These are phyloP conservation scores for Bellardia bayeri DNA, from an alignment of 2,888 invertebrate genomes.

Conservation along the genomic window DNA sequence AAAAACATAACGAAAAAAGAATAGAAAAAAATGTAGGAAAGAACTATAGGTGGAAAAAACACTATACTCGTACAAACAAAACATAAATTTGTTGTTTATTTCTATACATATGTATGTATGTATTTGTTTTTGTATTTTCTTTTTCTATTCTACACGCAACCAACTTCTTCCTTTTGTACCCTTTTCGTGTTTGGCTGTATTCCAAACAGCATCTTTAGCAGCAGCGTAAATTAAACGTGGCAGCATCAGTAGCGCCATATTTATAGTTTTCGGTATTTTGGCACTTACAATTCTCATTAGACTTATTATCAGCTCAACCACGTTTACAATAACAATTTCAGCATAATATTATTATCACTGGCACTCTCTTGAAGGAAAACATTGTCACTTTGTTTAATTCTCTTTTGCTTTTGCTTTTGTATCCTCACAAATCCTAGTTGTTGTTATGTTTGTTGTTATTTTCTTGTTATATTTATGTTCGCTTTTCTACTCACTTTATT, in stretches of 20 bases:
- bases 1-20: not conserved
- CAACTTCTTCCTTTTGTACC: constrained; percentile 16
- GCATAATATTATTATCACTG: constrained; percentile 38
- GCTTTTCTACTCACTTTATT: constrained; percentile 4
- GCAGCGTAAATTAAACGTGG: not conserved
- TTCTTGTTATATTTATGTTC: constrained; percentile 20
- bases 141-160: constrained; percentile 19
- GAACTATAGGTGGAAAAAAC: constrained; percentile 8
- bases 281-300: constrained; percentile 31
- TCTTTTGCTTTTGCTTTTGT: not conserved
- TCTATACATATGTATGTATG: not conserved
- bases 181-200: constrained; percentile 13
- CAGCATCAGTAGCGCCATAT: not conserved
- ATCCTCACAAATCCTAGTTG: not conserved
- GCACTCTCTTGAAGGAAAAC: constrained; percentile 20
- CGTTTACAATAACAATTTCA: constrained; percentile 24
- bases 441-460: constrained; percentile 13
- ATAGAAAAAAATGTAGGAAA: not conserved
- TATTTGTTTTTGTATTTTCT: not conserved
- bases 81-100: constrained; percentile 37
- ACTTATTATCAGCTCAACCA: constrained; percentile 36
- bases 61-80: constrained; percentile 13
- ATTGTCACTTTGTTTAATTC: constrained; percentile 21
- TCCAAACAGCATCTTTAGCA: not conserved
- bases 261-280: constrained; percentile 29